Percentiles rank a stretch among this genome's conserved stretches.
phyloP scores from a whole-genome alignment of 2,113 vertebrate genomes.

The Ibidorhyncha struthersii region DNA sequence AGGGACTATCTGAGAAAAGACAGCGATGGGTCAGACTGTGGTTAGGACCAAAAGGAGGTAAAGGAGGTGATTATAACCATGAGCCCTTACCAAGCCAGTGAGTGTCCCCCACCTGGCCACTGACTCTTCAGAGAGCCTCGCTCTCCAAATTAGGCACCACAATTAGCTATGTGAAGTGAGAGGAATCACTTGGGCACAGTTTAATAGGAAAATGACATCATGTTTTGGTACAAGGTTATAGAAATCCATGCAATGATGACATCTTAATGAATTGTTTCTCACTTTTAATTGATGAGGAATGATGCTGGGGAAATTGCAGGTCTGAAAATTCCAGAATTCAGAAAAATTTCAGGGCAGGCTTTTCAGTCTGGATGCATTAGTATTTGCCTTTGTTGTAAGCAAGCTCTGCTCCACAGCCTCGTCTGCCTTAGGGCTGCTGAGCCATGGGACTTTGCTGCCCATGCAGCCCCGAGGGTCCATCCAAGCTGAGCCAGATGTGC shows the following conservation, averaged over 20 bases:
- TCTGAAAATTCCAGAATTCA: neutral
- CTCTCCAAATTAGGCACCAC: neutral
- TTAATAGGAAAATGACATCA: neutral
- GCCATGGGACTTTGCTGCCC: neutral
- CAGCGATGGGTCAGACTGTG: fast-evolving
- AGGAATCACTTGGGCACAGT: neutral
- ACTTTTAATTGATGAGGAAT: neutral
- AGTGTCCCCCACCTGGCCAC: neutral
- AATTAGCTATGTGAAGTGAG: neutral
- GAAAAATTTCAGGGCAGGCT: neutral
- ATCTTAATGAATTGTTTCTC: neutral
- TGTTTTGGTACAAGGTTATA: neutral
- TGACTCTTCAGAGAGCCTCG: neutral
- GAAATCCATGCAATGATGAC: neutral
- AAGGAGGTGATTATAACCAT: neutral
- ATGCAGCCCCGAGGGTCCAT: fast-evolving
- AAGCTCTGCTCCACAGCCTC: neutral
- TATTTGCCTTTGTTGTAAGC: neutral
- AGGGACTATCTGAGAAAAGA: neutral
- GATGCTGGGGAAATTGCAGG: neutral
- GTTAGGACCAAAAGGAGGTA: neutral
- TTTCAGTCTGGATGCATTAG: neutral
- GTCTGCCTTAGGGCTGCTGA: neutral
- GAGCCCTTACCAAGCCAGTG: neutral
- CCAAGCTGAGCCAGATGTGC: neutral